A percentile compares a stretch with the other conserved stretches of the same genome.
Evolutionary conservation across 2,113 vertebrate genomes (phyloP).

Genomic region (Stomatorhinus ivindoensis): DNA sequence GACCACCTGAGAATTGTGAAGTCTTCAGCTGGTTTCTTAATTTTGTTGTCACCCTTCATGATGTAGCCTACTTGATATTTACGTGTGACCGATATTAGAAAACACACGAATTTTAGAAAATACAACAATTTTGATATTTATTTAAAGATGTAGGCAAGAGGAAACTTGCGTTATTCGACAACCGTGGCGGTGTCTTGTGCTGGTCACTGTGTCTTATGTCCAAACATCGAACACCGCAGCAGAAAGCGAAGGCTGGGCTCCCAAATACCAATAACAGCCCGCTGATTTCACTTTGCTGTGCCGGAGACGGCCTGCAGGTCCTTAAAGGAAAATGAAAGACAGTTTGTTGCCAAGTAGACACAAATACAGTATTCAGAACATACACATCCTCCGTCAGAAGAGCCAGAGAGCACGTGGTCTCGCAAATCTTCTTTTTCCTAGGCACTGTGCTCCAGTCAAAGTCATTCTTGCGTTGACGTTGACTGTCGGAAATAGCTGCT

Average conservation of each 20-base stretch:
- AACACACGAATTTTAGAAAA: not conserved
- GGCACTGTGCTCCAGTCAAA: constrained; percentile 24
- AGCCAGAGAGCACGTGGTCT: constrained; percentile 45
- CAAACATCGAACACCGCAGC: not conserved
- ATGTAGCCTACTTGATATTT: not conserved
- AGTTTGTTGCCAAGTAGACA: constrained; percentile 25
- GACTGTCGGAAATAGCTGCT: constrained; percentile 58
- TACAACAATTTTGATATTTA: not conserved
- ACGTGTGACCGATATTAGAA: not conserved
- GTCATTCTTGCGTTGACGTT: constrained; percentile 37
- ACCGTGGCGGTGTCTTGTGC: not conserved
- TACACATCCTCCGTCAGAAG: constrained; percentile 42
- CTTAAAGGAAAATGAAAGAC: not conserved
- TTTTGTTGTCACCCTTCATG: not conserved
- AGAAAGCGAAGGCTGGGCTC: not conserved
- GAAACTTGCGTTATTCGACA: not conserved
- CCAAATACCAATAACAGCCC: not conserved
- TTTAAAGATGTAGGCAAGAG: not conserved
- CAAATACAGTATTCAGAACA: constrained; percentile 27
- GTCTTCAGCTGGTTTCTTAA: not conserved
- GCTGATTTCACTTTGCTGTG: not conserved
- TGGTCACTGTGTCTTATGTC: not conserved
- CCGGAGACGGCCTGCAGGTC: not conserved
- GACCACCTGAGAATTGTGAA: not conserved
- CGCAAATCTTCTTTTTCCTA: constrained; percentile 54